Evolutionary conservation across 2,113 vertebrate genomes (phyloP), one percentile per base, ranked within the genome.

Genomic region (Nannospalax galili): DNA sequence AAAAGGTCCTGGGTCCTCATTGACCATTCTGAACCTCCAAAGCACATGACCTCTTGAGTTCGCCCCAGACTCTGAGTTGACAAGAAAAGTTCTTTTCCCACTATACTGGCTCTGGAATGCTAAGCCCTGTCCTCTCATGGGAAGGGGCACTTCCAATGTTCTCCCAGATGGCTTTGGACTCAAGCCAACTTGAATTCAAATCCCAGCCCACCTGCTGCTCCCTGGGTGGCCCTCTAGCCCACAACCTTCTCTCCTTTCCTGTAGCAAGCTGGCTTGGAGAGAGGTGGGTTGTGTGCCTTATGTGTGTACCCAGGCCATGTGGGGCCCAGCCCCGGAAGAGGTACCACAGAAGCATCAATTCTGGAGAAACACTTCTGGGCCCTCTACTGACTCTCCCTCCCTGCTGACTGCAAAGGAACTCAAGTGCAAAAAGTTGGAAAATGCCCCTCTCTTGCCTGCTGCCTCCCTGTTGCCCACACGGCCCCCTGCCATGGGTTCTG

Each of bases 391-490:
- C 70, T 75, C 85, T 84, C 56, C 91, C 96, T 85, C 56, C 91
- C 96, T 85, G 90, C 87, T 90, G 96, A 93, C 70, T 96, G 78
- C 92, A 93, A 92, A 82, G 4, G 35, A 80, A 86, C 84, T 79
- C 52, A 14, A 82, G 78, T 0, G 3, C 73, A 82, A 3, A n/a
- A 80, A 84, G 69, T 62, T 84, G 72, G 80, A 82, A 60, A 92
- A 91, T 62, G 24, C 91, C 96, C 60, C 73, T 79, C 70, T 79
- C 60, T 24, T 52, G 56, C 95, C 74, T 45, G 48, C 91, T 56
- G 69, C 62, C 75, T 93, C 90, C 64, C 22, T 32, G 40, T 75
- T 89, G 78, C 97, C 96, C 94, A 97, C 95, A 73, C 89, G 65
- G 86, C 35, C 74, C 95, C 96, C 96, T 60, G 48, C 81, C 19